Evolutionary conservation across 2,113 vertebrate genomes (phyloP), one percentile per base, ranked within the genome.

Genomic region (Sciurus niger): DNA sequence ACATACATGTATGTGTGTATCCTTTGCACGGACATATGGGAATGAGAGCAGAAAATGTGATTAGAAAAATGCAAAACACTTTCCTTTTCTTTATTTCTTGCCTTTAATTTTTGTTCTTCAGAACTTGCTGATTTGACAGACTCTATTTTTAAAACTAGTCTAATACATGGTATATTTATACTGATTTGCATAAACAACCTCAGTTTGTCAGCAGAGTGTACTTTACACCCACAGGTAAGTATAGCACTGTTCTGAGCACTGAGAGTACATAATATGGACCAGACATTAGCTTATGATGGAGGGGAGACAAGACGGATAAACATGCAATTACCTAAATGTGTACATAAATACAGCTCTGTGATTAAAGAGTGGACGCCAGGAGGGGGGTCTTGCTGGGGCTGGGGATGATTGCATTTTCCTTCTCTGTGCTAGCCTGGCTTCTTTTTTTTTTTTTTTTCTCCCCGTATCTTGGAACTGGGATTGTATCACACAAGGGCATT

Each of bases 321-420:
- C 96, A 84, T 92, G 93, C 70, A 93, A 97, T 98, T 98, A 97
- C 74, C 95, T 51, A 78, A 96, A 94, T 93, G 90, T 96, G 96
- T 70, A 43, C 87, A 86, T 88, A 84, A 95, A 80, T 65, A 78
- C 72, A 67, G 68, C 74, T 78, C 95, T 95, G 37, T 95, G 96
- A 98, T 98, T 96, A 96, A 91, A 97, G 96, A 92, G 58, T 24
- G 37, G 88, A 28, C 70, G 37, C 89, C 72, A 87, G 78, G 37
- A 92, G 77, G 68, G 68, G 70, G 18, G 11, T 70, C 40, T 80
- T 77, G 6, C 58, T 43, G 40, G 70, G 65, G 78, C 32, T 88
- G 37, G 55, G 11, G 67, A 70, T 74, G 82, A 89, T 34, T 89
- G 60, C 73, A 68, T 72, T 83, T 83, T 73, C 60, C 70, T 89